Conservation (phyloP, 1,140 invertebrate genomes). For the Phenacoccus solenopsis region DNA sequence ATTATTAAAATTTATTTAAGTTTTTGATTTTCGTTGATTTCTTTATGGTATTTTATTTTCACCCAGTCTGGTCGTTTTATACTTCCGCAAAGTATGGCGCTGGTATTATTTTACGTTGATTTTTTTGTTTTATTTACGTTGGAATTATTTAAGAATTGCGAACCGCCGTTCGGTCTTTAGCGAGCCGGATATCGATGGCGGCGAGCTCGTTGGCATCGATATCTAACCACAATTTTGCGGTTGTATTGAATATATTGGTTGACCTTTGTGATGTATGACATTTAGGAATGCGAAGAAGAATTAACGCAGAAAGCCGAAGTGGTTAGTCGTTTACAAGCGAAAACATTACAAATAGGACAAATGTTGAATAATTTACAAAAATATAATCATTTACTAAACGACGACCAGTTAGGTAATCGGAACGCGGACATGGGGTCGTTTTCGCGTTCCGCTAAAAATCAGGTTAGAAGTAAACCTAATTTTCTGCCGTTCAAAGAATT, state of each 20-base stretch:
- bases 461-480: background rate
- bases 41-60: background rate
- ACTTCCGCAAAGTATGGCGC: background rate
- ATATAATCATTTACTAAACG: conserved; percentile 6
- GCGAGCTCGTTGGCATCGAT: background rate
- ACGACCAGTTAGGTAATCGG: background rate
- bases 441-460: background rate
- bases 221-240: background rate
- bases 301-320: conserved; percentile 82
- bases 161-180: too few species aligned
- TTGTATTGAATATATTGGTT: background rate
- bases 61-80: too few species aligned
- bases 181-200: too few species aligned
- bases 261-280: conserved; percentile 10
- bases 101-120: background rate
- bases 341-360: conserved; percentile 79
- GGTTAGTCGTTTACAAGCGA: conserved; percentile 76
- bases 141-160: background rate
- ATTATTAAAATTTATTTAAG: background rate
- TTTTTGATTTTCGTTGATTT: background rate
- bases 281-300: conserved; percentile 81
- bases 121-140: background rate
- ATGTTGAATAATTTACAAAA: conserved; percentile 70
- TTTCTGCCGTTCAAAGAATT: background rate
- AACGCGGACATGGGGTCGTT: background rate